Conservation (phyloP, 2,113 vertebrate genomes). For the Eira barbara region DNA sequence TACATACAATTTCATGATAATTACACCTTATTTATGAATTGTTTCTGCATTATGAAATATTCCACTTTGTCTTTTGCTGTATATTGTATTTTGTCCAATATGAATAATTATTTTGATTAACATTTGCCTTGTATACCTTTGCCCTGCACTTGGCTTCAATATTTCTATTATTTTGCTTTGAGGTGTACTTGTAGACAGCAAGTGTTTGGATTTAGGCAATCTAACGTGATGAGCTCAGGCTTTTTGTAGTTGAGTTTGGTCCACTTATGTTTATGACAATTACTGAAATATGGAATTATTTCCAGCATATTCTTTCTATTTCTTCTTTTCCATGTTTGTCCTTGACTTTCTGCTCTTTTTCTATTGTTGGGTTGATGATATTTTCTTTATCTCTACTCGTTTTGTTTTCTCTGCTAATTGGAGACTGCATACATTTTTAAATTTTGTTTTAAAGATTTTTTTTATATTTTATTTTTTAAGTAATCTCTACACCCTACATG, state of each 20-base stretch:
- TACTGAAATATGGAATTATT: neutral
- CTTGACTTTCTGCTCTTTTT: neutral
- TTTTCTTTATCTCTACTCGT: neutral
- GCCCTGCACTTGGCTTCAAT: neutral
- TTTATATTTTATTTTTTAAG: neutral
- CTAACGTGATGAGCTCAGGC: neutral
- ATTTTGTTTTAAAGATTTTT: neutral
- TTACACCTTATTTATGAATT: neutral
- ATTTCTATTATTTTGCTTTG: neutral
- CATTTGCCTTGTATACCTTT: neutral
- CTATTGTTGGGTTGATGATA: neutral
- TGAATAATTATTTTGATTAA: slow-evolving; percentile 18
- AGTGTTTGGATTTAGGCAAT: neutral
- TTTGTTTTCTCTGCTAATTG: neutral
- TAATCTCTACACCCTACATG: neutral
- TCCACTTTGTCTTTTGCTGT: neutral
- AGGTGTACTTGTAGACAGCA: neutral
- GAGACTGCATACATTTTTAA: neutral
- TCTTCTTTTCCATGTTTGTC: neutral
- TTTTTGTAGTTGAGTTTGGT: neutral
- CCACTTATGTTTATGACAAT: neutral
- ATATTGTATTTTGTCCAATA: neutral
- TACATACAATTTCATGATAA: neutral
- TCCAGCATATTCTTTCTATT: neutral
- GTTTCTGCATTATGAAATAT: neutral